Evolutionary conservation across 2,888 invertebrate genomes (phyloP).

Genomic region (Apamea crenata): DNA sequence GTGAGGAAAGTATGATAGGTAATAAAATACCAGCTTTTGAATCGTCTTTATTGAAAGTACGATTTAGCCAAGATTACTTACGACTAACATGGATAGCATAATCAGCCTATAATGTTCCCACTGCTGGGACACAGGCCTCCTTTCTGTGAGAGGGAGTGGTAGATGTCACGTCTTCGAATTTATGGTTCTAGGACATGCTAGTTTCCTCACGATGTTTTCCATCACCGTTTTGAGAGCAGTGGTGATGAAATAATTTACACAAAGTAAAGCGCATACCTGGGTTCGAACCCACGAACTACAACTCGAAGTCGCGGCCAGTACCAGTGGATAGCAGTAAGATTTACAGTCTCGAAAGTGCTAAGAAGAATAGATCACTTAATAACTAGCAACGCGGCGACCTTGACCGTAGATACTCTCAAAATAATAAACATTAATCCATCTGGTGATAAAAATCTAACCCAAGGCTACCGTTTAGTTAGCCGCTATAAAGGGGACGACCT

Average conservation of each 20-base stretch:
- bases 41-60: background rate
- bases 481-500: background rate
- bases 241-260: no score
- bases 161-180: no score
- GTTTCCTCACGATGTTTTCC: no score
- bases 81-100: background rate
- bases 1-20: conserved; percentile 15
- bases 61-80: background rate
- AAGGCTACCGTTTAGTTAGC: background rate
- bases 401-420: background rate
- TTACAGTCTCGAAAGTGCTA: background rate
- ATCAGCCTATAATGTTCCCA: no score
- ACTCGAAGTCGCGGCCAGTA: no score
- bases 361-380: background rate
- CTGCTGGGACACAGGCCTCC: no score
- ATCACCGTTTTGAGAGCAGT: no score
- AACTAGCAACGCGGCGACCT: background rate
- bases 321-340: background rate
- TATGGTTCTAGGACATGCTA: no score
- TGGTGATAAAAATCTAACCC: background rate
- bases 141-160: no score
- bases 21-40: conserved; percentile 18
- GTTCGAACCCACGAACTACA: no score
- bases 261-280: no score
- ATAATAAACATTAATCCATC: background rate